phyloP scores from a whole-genome alignment of 2,113 vertebrate species.

The Origma solitaria region DNA sequence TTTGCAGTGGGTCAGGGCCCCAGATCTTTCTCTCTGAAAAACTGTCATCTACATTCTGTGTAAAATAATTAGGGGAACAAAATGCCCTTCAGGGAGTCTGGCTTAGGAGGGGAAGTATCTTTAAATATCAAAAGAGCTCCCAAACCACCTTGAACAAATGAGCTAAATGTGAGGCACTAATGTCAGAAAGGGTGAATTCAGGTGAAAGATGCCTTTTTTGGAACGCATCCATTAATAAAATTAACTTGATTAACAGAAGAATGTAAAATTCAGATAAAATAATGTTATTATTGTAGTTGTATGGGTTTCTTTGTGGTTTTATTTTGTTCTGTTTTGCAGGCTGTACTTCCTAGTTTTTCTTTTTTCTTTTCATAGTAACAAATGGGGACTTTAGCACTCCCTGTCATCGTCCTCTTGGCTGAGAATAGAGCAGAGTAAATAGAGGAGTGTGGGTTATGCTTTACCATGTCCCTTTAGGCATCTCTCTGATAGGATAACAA shows the following conservation, averaged over 20 bases:
- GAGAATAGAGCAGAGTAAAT: not conserved
- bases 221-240: not conserved
- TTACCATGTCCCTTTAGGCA: not conserved
- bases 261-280: not conserved
- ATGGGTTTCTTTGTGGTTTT: not conserved
- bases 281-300: not conserved
- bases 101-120: not conserved
- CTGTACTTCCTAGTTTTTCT: not conserved
- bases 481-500: not conserved
- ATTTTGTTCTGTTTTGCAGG: not conserved
- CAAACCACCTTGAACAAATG: not conserved
- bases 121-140: not conserved
- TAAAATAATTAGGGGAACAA: not conserved
- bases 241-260: not conserved
- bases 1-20: not conserved
- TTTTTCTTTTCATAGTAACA: not conserved
- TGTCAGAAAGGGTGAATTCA: not conserved
- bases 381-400: not conserved
- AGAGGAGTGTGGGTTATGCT: not conserved
- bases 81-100: not conserved
- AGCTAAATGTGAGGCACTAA: not conserved
- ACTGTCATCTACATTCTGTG: not conserved
- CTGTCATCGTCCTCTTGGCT: not conserved
- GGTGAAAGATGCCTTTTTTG: fast-evolving
- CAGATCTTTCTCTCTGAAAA: not conserved